These are phyloP conservation scores for Hemicrepidius hirtus DNA, from an alignment of 2,888 invertebrate genomes.

Conservation along the genomic window DNA sequence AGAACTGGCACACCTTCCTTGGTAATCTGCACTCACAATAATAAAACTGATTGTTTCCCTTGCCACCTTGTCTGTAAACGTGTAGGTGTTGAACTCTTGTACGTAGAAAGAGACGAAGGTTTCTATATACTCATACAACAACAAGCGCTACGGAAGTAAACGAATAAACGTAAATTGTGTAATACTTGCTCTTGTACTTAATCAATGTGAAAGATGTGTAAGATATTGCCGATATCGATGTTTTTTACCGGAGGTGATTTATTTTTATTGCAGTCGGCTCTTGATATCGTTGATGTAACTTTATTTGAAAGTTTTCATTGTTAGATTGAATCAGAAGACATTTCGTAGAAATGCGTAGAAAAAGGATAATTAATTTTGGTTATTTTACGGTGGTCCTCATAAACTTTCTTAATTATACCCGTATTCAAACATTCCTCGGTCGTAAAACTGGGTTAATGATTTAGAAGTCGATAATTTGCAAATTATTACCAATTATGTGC, in stretches of 20 bases:
- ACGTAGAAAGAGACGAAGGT: conserved; percentile 7
- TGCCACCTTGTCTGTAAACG: conserved; percentile 20
- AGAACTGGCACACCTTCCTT: conserved; percentile 43
- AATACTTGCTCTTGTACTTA: conserved; percentile 13
- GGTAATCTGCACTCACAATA: conserved; percentile 35
- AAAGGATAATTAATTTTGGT: conserved; percentile 15
- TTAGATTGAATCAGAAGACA: background rate
- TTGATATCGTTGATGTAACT: conserved; percentile 2
- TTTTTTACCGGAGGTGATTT: background rate
- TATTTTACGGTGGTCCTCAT: conserved; percentile 45
- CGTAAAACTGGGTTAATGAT: conserved; percentile 47
- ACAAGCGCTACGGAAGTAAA: conserved; percentile 24
- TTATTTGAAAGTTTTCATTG: conserved; percentile 21
- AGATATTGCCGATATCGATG: conserved; percentile 7
- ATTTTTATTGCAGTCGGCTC: background rate
- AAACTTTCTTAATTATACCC: conserved; percentile 45
- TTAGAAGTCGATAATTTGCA: conserved; percentile 40
- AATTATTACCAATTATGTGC: conserved; percentile 34
- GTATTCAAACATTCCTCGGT: conserved; percentile 37
- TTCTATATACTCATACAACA: conserved; percentile 20
- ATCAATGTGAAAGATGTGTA: conserved; percentile 9
- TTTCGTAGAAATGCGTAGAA: background rate
- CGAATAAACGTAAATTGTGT: conserved; percentile 13
- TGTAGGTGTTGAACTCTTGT: conserved; percentile 17
- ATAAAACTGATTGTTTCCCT: conserved; percentile 38